A percentile compares a stretch with the other conserved stretches of the same genome.
Conservation (phyloP, 2,797 vertebrate genomes). For the Poeciliopsis gracilis region DNA sequence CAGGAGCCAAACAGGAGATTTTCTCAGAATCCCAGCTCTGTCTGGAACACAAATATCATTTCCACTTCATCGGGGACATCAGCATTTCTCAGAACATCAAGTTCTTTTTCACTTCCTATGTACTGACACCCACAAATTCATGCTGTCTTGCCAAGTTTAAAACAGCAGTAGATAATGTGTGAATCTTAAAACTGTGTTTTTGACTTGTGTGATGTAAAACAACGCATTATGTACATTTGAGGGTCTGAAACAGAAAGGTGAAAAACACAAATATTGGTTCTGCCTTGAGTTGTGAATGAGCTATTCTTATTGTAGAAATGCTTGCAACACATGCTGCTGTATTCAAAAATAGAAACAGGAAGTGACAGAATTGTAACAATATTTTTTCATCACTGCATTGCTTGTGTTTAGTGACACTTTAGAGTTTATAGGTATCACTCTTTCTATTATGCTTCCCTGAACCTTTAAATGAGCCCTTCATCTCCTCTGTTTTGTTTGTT, state of each 20-base stretch:
- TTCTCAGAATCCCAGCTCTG: slow-evolving; percentile 69
- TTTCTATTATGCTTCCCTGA: background rate
- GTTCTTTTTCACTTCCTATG: slow-evolving; percentile 53
- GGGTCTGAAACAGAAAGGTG: background rate
- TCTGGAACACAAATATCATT: slow-evolving; percentile 62
- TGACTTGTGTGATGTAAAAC: background rate
- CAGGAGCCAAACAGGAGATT: slow-evolving; percentile 62
- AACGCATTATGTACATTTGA: background rate
- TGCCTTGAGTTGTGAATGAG: background rate
- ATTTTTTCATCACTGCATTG: background rate
- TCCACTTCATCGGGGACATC: slow-evolving; percentile 62
- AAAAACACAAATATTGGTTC: background rate
- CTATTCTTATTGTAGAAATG: background rate
- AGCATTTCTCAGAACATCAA: slow-evolving; percentile 71
- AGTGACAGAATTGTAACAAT: background rate
- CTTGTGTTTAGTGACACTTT: background rate
- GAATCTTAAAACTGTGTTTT: background rate
- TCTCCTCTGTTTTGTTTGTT: background rate
- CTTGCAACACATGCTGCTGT: background rate
- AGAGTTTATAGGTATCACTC: background rate
- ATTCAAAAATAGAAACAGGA: background rate
- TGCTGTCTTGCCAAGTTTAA: slow-evolving; percentile 27
- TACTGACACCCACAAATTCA: slow-evolving; percentile 28
- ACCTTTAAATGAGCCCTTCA: background rate
- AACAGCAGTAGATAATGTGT: background rate